Evolutionary conservation across 2,888 invertebrate species (phyloP).

Genomic region (Tricholauxania praeusta): DNA sequence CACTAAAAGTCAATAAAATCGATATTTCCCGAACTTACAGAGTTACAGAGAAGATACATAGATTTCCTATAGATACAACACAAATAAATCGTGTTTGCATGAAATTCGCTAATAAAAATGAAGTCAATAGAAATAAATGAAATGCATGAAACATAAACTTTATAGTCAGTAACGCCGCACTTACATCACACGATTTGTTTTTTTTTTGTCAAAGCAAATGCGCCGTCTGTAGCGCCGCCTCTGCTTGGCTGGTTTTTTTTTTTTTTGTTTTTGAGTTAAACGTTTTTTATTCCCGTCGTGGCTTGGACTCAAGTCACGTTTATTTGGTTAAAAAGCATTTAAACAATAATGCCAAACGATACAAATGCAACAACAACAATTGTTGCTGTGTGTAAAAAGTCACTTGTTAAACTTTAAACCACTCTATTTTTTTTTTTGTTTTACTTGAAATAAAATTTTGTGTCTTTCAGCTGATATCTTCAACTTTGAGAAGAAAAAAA

Average conservation of each 20-base stretch:
- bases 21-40: no score
- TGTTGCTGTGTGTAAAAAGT: not conserved
- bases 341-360: conserved; percentile 24
- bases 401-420: conserved; percentile 28
- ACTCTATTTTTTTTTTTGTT: not conserved
- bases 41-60: no score
- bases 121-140: not conserved
- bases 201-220: not conserved
- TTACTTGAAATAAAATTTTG: not conserved
- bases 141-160: conserved; percentile 2
- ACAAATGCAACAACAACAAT: conserved; percentile 13
- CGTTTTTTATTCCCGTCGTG: not conserved
- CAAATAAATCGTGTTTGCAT: conserved; percentile 2
- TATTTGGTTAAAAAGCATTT: conserved; percentile 26
- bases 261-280: not conserved
- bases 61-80: no score
- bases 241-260: not conserved
- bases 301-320: conserved; percentile 25
- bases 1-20: no score
- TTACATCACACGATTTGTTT: conserved; percentile 4
- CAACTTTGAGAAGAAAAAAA: no score
- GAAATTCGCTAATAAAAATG: not conserved
- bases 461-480: no score
- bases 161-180: not conserved
- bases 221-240: not conserved